These are phyloP conservation scores for Vulpes ferrilata DNA, from an alignment of 2,113 vertebrate species.

Conservation along the genomic window DNA sequence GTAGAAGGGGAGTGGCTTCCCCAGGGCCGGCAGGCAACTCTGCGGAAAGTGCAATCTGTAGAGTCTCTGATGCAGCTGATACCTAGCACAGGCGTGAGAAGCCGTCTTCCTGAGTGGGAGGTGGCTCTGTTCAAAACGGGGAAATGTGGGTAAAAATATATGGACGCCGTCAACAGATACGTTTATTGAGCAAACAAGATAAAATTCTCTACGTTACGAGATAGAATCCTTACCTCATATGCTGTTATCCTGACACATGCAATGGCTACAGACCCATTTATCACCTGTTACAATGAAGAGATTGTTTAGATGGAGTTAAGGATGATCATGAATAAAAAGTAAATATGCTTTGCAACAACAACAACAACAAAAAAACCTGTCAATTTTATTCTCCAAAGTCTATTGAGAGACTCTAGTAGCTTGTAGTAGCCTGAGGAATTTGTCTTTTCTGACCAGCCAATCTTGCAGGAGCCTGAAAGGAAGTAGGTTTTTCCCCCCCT, in stretches of 20 bases:
- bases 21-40: constrained; percentile 71
- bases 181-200: constrained; percentile 50
- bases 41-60: constrained; percentile 41
- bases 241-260: background rate
- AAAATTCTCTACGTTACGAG: background rate
- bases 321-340: background rate
- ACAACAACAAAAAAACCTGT: background rate
- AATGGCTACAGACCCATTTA: background rate
- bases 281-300: background rate
- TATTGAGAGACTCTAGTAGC: background rate
- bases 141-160: background rate
- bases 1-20: constrained; percentile 75
- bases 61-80: background rate
- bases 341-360: background rate
- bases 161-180: background rate
- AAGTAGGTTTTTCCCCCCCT: background rate
- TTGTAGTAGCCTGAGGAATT: too few species aligned
- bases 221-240: background rate
- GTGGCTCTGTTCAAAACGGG: constrained; percentile 28
- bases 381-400: background rate
- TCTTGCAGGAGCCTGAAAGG: background rate
- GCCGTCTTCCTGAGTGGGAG: constrained; percentile 57
- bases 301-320: background rate
- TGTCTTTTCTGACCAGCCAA: background rate
- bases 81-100: background rate